These are phyloP conservation scores for Parasteatoda tepidariorum DNA, from an alignment of 1,140 invertebrate species.

Conservation along the genomic window DNA sequence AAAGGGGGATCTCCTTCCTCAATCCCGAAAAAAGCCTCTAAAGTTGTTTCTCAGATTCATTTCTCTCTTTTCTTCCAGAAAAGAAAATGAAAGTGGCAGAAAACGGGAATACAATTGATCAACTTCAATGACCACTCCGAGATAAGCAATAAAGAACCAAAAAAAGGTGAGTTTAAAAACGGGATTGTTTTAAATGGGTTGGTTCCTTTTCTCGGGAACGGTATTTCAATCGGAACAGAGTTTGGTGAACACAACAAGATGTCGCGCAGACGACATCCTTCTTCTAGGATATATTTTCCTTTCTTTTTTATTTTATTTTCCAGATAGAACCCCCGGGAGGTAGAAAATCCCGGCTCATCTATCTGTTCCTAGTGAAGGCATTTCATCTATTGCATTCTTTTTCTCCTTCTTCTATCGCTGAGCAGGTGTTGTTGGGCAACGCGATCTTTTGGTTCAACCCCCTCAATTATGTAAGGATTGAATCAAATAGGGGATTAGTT, in stretches of 20 bases:
- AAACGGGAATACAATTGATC: constrained; percentile 56
- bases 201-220: constrained; percentile 32
- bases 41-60: constrained; percentile 35
- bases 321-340: constrained; percentile 20
- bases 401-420: constrained; percentile 16
- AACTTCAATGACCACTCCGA: constrained; percentile 41
- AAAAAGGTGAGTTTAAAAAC: constrained; percentile 23
- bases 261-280: constrained; percentile 50
- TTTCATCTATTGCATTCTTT: constrained; percentile 40
- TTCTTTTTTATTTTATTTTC: constrained; percentile 8
- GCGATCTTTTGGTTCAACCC: constrained; percentile 15
- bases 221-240: constrained; percentile 40
- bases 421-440: constrained; percentile 49
- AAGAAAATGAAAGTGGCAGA: constrained; percentile 18
- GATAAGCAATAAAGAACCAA: constrained; percentile 47
- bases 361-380: constrained; percentile 58
- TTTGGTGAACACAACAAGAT: constrained; percentile 60
- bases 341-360: constrained; percentile 49
- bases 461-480: too few species aligned
- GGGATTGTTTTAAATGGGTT: constrained; percentile 4
- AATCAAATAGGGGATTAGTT: too few species aligned
- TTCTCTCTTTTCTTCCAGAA: constrained; percentile 21
- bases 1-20: too few species aligned
- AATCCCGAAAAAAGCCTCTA: constrained; percentile 6
- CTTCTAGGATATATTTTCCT: constrained; percentile 17